Evolutionary conservation across 2,888 invertebrate genomes (phyloP).

Genomic region (Ennomos quercinarius): DNA sequence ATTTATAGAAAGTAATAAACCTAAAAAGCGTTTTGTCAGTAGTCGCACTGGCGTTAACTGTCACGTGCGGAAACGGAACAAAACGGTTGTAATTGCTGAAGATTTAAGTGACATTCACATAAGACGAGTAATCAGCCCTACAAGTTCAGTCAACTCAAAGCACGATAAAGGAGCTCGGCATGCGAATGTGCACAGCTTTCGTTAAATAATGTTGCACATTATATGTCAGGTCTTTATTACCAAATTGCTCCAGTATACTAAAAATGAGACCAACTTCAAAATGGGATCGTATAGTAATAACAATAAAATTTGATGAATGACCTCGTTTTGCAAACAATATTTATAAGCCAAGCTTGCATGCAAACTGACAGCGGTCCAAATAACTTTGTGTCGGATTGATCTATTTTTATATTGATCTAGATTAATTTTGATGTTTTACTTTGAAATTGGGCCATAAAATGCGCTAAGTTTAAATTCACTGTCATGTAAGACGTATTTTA

Average conservation of each 20-base stretch:
- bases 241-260: constrained; percentile 3
- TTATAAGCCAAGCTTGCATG: constrained; percentile 17
- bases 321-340: constrained; percentile 22
- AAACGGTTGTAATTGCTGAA: too few species aligned
- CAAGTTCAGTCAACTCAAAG: too few species aligned
- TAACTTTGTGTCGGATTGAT: constrained; percentile 20
- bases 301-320: constrained; percentile 28
- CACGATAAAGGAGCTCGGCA: too few species aligned
- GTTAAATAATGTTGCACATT: neutral
- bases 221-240: constrained; percentile 1
- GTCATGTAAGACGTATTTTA: constrained; percentile 30
- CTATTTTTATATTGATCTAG: constrained; percentile 32
- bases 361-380: constrained; percentile 29
- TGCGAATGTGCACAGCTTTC: too few species aligned
- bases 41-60: too few species aligned
- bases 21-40: too few species aligned
- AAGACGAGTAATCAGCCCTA: too few species aligned
- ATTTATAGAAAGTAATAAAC: too few species aligned
- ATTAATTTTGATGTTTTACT: constrained; percentile 22
- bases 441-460: constrained; percentile 14
- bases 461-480: constrained; percentile 1
- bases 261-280: constrained; percentile 6
- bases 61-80: too few species aligned
- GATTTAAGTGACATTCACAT: too few species aligned
- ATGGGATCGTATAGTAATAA: constrained; percentile 12